Evolutionary conservation across 2,888 invertebrate genomes (phyloP).

Genomic region (Gymnosoma rotundatum): DNA sequence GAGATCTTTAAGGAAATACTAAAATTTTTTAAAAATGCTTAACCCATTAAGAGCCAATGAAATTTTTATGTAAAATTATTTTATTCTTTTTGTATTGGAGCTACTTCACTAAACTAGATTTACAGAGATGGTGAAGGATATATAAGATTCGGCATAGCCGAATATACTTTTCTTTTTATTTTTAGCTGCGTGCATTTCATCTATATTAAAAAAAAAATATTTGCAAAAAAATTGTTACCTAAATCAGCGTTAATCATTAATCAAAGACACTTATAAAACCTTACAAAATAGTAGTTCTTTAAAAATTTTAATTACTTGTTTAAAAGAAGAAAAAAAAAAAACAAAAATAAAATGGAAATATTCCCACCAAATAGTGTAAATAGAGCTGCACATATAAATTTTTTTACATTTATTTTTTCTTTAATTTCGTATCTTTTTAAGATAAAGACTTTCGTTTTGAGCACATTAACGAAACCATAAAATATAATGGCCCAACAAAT

Average conservation of each 20-base stretch:
- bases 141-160: too few relatives aligned
- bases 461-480: conserved; percentile 70
- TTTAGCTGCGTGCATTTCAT: too few relatives aligned
- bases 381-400: not conserved
- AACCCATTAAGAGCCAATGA: too few relatives aligned
- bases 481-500: conserved; percentile 68
- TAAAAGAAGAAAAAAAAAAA: not conserved
- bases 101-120: too few relatives aligned
- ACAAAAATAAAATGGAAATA: not conserved
- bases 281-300: not conserved
- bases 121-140: too few relatives aligned
- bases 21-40: too few relatives aligned
- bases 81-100: too few relatives aligned
- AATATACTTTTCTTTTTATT: too few relatives aligned
- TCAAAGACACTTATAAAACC: conserved; percentile 7
- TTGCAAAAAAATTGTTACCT: not conserved
- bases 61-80: too few relatives aligned
- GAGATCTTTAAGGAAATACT: too few relatives aligned
- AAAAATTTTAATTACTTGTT: not conserved
- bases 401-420: not conserved
- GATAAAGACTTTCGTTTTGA: conserved; percentile 61
- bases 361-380: conserved; percentile 42
- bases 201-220: not conserved
- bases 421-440: not conserved
- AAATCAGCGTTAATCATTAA: conserved; percentile 22